Percentiles rank a stretch among this genome's conserved stretches.
Evolutionary conservation across 2,113 vertebrate species (phyloP).

Genomic region (Xenus cinereus): DNA sequence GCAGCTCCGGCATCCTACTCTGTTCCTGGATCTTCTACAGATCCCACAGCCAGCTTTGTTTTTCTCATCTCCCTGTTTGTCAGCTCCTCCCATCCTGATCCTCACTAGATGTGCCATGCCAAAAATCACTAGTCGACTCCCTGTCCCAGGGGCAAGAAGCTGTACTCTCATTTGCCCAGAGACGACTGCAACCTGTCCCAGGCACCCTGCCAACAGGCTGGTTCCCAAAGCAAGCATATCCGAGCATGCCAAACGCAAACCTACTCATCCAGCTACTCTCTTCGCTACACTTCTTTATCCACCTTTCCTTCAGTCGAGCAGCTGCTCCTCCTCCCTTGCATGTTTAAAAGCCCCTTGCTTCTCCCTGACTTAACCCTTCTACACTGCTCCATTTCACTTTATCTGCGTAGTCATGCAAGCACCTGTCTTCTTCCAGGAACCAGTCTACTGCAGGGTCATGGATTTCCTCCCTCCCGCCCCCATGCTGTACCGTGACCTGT

Average conservation of each 20-base stretch:
- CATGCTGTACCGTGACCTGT: background rate
- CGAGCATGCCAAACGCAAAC: background rate
- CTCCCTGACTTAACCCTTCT: background rate
- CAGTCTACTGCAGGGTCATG: background rate
- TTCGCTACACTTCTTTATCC: background rate
- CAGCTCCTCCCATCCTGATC: background rate
- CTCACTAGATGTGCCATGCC: background rate
- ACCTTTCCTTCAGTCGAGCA: background rate
- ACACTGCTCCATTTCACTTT: background rate
- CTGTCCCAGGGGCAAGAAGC: slow-evolving; percentile 19
- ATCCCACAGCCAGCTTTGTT: background rate
- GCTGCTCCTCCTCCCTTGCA: background rate
- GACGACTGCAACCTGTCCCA: background rate
- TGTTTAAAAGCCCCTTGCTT: background rate
- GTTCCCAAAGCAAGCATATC: background rate
- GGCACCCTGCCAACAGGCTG: background rate
- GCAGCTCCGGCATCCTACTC: background rate
- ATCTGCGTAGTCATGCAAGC: background rate
- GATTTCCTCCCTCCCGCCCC: background rate
- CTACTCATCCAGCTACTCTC: background rate
- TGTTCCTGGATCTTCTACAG: background rate
- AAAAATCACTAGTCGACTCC: slow-evolving; percentile 2
- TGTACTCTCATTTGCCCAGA: slow-evolving; percentile 4
- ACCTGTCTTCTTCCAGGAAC: background rate
- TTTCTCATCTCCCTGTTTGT: background rate